Evolutionary conservation across 2,113 vertebrate genomes (phyloP).

Genomic region (Helogale parvula): DNA sequence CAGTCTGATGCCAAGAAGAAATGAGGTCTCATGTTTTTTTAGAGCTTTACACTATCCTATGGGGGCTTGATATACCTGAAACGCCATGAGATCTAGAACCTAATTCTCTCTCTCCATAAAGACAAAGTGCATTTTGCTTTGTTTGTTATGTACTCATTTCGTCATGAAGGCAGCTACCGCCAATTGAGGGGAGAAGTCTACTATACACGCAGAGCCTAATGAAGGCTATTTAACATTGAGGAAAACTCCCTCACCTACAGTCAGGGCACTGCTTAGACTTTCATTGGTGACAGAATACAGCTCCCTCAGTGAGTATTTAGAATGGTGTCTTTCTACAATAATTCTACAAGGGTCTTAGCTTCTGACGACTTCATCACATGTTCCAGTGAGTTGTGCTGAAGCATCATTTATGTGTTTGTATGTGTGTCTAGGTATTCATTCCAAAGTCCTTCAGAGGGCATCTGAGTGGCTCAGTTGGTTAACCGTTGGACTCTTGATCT

Average conservation of each 20-base stretch:
- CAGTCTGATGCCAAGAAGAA: not conserved
- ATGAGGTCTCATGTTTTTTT: not conserved
- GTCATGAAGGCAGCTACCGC: too few relatives aligned
- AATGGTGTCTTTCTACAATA: not conserved
- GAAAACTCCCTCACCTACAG: not conserved
- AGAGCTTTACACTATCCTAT: not conserved
- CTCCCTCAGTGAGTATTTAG: not conserved
- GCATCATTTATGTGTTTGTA: not conserved
- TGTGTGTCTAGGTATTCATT: not conserved
- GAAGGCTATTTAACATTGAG: too few relatives aligned
- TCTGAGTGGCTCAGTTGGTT: too few relatives aligned
- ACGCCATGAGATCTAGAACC: not conserved
- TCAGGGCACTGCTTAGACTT: too few relatives aligned
- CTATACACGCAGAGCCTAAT: not conserved
- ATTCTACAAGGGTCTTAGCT: not conserved
- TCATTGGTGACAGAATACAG: not conserved
- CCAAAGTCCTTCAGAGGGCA: not conserved
- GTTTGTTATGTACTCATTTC: not conserved
- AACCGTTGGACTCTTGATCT: too few relatives aligned
- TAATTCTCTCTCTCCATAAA: not conserved
- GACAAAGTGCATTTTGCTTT: not conserved
- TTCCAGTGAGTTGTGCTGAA: not conserved
- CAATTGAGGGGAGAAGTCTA: not conserved
- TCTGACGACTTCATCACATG: not conserved
- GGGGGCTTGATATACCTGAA: not conserved